Evolutionary conservation across 2,797 vertebrate species (phyloP).

Genomic region (Amazonetta brasiliensis): DNA sequence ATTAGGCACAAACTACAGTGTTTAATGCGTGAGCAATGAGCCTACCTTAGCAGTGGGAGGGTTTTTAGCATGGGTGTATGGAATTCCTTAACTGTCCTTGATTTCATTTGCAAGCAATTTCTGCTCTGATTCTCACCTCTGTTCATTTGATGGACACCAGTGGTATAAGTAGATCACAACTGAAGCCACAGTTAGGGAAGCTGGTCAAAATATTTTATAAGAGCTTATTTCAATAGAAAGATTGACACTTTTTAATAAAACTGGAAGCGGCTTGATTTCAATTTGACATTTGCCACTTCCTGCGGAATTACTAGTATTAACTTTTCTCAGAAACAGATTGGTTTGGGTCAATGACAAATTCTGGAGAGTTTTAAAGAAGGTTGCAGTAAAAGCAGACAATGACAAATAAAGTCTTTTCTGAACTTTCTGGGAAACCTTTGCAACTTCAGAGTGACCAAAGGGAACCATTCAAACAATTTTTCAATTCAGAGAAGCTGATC

Average conservation of each 20-base stretch:
- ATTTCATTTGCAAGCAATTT: neutral
- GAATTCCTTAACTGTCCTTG: neutral
- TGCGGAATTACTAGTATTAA: neutral
- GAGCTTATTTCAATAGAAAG: neutral
- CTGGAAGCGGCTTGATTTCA: neutral
- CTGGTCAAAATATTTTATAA: neutral
- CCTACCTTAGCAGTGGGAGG: constrained; percentile 10
- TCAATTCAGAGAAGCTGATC: neutral
- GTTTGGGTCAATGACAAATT: neutral
- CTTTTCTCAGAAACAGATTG: constrained; percentile 20
- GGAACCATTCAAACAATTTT: neutral
- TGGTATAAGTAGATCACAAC: neutral
- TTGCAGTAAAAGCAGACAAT: constrained; percentile 22
- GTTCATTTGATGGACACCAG: neutral
- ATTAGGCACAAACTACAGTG: constrained; percentile 37
- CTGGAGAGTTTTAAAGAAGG: neutral
- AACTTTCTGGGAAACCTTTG: neutral
- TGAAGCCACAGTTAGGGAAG: neutral
- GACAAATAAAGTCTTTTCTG: neutral
- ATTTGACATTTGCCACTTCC: constrained; percentile 35
- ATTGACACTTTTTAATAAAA: constrained; percentile 3
- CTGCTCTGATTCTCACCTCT: neutral
- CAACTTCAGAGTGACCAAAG: neutral
- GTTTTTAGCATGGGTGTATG: constrained; percentile 33
- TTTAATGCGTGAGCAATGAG: constrained; percentile 42